Conservation (phyloP, 2,113 vertebrate species). For the Silurus glanis region DNA sequence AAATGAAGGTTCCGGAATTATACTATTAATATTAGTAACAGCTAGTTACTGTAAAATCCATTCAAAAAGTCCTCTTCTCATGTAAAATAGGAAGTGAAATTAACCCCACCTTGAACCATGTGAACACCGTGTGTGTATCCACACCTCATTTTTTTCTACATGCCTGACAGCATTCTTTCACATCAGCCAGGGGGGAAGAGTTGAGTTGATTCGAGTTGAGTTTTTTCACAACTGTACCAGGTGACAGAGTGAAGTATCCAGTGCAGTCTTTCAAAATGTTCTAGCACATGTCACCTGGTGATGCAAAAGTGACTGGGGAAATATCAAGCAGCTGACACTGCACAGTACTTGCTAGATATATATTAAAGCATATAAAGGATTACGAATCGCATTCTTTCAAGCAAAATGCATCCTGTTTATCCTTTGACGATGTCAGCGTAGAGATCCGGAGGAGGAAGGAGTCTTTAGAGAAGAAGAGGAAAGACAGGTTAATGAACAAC, state of each 20-base stretch:
- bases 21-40: background rate
- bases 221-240: background rate
- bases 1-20: background rate
- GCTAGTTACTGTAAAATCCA: background rate
- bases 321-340: background rate
- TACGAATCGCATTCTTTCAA: background rate
- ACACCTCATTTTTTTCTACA: conserved; percentile 29
- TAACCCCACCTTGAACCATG: conserved; percentile 5
- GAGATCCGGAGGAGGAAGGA: conserved; percentile 73
- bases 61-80: background rate
- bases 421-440: conserved; percentile 60
- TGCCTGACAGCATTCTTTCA: conserved; percentile 35
- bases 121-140: background rate
- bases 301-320: background rate
- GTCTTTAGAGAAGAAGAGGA: conserved; percentile 49
- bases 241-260: background rate
- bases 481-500: background rate
- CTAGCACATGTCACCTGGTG: background rate
- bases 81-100: background rate
- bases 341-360: background rate
- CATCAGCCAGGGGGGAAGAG: background rate
- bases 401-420: conserved; percentile 20
- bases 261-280: background rate
- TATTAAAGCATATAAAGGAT: background rate
- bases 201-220: background rate